These are phyloP conservation scores for Drosophila barbarae DNA, from an alignment of 2,888 invertebrate genomes.

Conservation along the genomic window DNA sequence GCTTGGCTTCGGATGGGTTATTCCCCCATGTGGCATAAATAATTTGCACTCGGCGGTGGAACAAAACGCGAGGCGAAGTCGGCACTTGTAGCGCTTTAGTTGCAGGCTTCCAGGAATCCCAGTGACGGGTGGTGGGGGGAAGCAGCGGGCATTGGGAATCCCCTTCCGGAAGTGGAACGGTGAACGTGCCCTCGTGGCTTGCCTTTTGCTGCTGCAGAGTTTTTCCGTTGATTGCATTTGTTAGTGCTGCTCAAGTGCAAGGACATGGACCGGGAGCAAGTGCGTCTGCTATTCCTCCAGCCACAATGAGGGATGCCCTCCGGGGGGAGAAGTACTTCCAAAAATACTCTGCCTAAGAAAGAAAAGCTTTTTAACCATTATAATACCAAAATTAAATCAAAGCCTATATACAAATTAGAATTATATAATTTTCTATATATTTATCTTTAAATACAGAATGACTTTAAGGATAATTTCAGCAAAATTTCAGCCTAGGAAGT, in stretches of 20 bases:
- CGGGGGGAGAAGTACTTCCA: conserved; percentile 3
- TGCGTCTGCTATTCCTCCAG: conserved; percentile 23
- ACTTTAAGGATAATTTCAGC: neutral
- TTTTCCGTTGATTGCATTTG: conserved; percentile 48
- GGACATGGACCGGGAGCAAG: conserved; percentile 47
- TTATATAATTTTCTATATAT: neutral
- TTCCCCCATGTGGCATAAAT: conserved; percentile 68
- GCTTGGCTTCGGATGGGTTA: conserved; percentile 39
- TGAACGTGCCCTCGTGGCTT: conserved; percentile 37
- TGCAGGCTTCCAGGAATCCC: neutral
- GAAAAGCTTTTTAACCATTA: too few species aligned
- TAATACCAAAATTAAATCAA: too few species aligned
- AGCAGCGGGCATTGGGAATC: neutral
- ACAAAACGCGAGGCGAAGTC: conserved; percentile 58
- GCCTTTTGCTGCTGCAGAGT: conserved; percentile 32
- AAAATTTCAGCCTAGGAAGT: neutral
- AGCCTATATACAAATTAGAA: neutral
- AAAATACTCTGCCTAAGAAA: conserved; percentile 8
- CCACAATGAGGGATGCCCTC: conserved; percentile 5
- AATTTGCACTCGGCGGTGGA: conserved; percentile 68
- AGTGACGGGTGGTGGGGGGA: neutral
- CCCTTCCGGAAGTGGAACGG: conserved; percentile 34
- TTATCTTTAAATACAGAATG: too few species aligned
- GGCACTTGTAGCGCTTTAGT: conserved; percentile 60
- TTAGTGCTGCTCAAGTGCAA: conserved; percentile 67